Percentiles rank a stretch among this genome's conserved stretches.
phyloP scores from a whole-genome alignment of 2,113 vertebrate genomes.

The Sphyrna mokarran region DNA sequence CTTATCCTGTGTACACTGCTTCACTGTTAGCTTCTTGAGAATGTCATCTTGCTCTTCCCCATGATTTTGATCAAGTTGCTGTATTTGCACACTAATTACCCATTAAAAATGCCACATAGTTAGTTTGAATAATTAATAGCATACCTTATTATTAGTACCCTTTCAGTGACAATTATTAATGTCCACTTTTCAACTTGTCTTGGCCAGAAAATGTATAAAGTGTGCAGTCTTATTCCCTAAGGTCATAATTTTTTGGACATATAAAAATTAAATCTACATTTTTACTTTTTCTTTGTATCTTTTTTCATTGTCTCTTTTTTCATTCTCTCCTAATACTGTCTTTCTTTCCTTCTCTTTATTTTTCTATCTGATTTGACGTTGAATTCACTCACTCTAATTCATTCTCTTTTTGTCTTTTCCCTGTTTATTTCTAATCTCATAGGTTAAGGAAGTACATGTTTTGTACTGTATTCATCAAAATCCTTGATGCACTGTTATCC shows the following conservation, averaged over 20 bases:
- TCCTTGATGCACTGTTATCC: background rate
- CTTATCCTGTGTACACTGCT: too few relatives aligned
- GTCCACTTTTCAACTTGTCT: background rate
- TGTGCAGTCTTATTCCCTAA: too few relatives aligned
- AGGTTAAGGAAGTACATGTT: background rate
- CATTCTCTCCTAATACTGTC: background rate
- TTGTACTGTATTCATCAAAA: background rate
- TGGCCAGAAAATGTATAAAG: too few relatives aligned
- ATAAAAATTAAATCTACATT: too few relatives aligned
- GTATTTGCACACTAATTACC: background rate
- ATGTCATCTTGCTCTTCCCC: background rate
- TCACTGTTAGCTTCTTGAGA: background rate
- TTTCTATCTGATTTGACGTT: background rate
- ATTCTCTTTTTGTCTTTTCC: background rate
- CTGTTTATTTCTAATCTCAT: background rate
- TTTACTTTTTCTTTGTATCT: too few relatives aligned
- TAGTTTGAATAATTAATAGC: background rate
- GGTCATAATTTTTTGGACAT: too few relatives aligned
- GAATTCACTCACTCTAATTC: background rate
- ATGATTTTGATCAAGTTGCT: background rate
- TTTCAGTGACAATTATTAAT: background rate
- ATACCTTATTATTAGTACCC: background rate
- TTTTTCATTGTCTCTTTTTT: too few relatives aligned
- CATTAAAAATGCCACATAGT: background rate
- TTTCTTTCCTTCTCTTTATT: background rate